Percentiles rank a stretch among this genome's conserved stretches.
phyloP scores from a whole-genome alignment of 2,797 vertebrate species.

The Gila robusta region DNA sequence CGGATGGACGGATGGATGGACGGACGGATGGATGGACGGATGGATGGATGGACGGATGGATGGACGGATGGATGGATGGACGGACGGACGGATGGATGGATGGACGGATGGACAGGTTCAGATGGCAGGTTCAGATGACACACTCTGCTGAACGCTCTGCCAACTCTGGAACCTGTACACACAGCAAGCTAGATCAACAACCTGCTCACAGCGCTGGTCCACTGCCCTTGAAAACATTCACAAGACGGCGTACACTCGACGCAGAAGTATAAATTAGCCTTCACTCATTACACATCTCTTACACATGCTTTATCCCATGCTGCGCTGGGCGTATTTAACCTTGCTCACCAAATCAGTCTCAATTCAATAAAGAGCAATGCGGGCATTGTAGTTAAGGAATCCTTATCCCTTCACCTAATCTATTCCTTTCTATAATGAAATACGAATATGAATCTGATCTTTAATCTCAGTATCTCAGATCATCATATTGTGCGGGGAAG shows the following conservation, averaged over 20 bases:
- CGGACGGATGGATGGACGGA: accelerated
- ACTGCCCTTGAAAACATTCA: conserved; percentile 29
- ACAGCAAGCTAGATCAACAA: conserved; percentile 24
- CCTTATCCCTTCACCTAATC: neutral
- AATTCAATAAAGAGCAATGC: neutral
- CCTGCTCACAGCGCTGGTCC: neutral
- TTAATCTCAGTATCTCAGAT: neutral
- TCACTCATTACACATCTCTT: conserved; percentile 15
- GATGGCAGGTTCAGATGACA: neutral
- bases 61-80: accelerated
- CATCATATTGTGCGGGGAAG: neutral
- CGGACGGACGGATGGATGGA: accelerated
- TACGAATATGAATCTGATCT: neutral
- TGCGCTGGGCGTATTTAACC: neutral
- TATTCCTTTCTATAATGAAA: neutral
- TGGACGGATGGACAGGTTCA: neutral
- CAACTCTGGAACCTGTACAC: conserved; percentile 29
- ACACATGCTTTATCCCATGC: neutral
- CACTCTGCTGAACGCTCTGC: conserved; percentile 34
- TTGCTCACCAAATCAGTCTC: neutral
- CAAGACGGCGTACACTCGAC: too few relatives aligned
- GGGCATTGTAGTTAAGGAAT: neutral
- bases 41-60: accelerated
- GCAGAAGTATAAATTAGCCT: too few relatives aligned
- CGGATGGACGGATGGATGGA: accelerated